Evolutionary conservation across 92 coral and sea anemone genomes (phyloP), one percentile per base, ranked within the genome.

Genomic region (Blastomussa wellsi): DNA sequence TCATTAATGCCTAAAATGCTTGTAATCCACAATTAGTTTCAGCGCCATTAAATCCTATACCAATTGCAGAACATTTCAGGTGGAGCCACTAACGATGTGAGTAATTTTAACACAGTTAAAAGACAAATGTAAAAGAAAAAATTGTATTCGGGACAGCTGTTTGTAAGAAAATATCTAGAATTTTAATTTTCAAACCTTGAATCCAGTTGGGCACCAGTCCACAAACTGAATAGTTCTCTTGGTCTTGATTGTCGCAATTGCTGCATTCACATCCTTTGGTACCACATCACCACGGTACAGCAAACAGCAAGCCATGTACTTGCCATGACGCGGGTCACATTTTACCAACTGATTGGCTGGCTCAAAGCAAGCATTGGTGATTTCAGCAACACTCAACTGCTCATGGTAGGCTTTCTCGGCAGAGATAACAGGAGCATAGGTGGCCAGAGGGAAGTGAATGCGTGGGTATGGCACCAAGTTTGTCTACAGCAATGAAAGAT

Each of bases 391-490:
- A 5, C 91, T 82, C 7, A 93, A 86, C 88, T 93, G 96, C 71
- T 93, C 96, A 72, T 93, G 96, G 82, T 93, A 90, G 53, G 96
- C 97, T 70, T 91, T 93, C 83, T 93, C 94, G 4, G 97, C 93
- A 39, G 94, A 91, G 49, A 91, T 93, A 72, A 93, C 89, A 0
- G 97, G 97, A n/a, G 97, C 97, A 78, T 93, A 91, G 36, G 95
- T 94, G 79, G 94, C 94, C 89, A 94, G 84, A 37, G 97, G 97
- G 89, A 94, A 94, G 79, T 94, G 97, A 74, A 94, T 94, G 64
- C 98, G 94, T 7, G 98, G 98, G 76, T 94, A 94, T 22, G 98
- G 98, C 71, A 95, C 98, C 94, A 95, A 89, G 88, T 92, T 95
- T 68, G 95, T 95, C 90, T 83, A n/a, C n/a, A n/a, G n/a, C n/a